Base-by-base conservation (phyloP, 2,113 vertebrate species). In the Archilochus colubris region DNA sequence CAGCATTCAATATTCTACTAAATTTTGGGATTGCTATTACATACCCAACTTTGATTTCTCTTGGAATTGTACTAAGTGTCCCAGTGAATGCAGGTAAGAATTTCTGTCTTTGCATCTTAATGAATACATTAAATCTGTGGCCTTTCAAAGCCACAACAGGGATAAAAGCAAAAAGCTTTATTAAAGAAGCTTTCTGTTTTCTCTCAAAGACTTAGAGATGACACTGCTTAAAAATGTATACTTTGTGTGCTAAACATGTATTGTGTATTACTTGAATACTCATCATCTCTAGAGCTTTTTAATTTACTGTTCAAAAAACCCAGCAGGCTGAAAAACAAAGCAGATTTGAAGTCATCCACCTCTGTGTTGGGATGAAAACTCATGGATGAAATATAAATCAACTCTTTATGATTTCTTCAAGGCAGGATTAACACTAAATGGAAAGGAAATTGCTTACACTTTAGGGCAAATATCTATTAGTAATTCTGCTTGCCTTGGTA, bases 21-120 rank as follows among this genome's bases (percentile, higher is more conserved):
- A 99, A 99, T 97, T 99, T 99, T 97, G 99, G 99, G 92, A 98
- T 99, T 62, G 99, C 99, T 23, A 97, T 99, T 91, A 99, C 99
- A 3, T 99, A 99, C 92, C 99, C 99, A 28, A 99, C 98, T 24
- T 97, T 99, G 97, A 99, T 99, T 97, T 99, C 99, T 74, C 98
- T 99, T 43, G 99, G 99, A 93, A 98, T 99, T 81, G 98, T 99
- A 95, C 95, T 99, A 94, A 99, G 99, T 94, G 99, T 99, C 85
- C 99, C 99, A 95, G 99, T 99, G 85, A 99, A 99, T 43, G 99
- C 99, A 68, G 98, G 99, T 99, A 98, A 99, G 97, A 94, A 57
- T 53, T 94, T 87, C 68, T 88, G 48, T 64, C 48, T 85, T 61
- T 74, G 53, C 36, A 81, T 75, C 61, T 81, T 64, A 81, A 64